Evolutionary conservation across 2,797 vertebrate genomes (phyloP).

Genomic region (Lagothrix lagotricha): DNA sequence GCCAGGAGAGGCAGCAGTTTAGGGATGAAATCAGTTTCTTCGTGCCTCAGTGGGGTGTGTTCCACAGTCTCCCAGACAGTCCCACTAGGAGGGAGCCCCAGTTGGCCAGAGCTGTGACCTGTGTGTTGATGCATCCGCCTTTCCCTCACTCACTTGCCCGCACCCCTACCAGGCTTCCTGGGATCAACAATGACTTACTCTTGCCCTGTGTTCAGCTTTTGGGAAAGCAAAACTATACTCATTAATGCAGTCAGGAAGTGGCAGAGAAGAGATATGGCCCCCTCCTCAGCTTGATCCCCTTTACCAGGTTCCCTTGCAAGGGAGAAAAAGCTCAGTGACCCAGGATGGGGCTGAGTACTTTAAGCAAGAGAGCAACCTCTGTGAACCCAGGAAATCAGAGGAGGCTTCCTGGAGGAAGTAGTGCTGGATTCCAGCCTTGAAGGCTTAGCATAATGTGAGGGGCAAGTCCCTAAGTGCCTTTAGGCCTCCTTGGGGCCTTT

Average conservation of each 20-base stretch:
- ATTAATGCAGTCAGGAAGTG: background rate
- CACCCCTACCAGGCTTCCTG: background rate
- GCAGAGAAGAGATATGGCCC: background rate
- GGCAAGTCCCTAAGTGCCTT: fast-evolving
- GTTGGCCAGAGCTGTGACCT: background rate
- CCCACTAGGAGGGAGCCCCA: background rate
- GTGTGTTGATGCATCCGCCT: fast-evolving
- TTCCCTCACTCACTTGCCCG: too few relatives aligned
- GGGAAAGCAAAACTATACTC: background rate
- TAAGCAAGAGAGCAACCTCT: background rate
- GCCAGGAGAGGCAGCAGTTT: background rate
- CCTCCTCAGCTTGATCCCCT: background rate
- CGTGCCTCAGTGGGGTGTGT: fast-evolving
- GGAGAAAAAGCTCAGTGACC: background rate
- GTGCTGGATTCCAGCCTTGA: background rate
- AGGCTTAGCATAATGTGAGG: background rate
- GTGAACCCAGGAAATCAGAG: background rate
- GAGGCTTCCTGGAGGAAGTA: background rate
- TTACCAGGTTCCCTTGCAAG: background rate
- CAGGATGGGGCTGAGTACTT: background rate
- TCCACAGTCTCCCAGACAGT: background rate
- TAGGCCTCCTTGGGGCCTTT: background rate
- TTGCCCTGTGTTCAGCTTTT: background rate
- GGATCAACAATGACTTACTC: background rate
- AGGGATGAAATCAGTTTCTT: background rate